These are phyloP conservation scores for Drosophila pseudoananassae DNA, from an alignment of 1,140 invertebrate species.

Conservation along the genomic window DNA sequence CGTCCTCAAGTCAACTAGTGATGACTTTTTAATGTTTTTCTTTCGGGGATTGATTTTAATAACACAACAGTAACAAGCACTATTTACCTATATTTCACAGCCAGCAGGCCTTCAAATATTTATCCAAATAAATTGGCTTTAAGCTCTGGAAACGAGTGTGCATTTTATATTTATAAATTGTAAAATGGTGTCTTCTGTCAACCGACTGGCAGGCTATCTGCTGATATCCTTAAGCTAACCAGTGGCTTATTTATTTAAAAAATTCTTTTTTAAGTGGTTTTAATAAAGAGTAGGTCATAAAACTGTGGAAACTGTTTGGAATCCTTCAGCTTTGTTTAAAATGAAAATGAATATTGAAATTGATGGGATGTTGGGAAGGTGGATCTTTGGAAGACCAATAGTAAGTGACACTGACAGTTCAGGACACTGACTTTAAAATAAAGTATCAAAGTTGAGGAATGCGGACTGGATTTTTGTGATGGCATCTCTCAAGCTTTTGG, in stretches of 20 bases:
- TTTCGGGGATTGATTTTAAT: not conserved
- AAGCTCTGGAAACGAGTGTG: not conserved
- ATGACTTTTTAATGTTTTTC: constrained; percentile 1
- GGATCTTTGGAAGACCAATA: not conserved
- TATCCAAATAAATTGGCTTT: not conserved
- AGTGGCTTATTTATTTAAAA: not conserved
- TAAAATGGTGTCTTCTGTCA: not conserved
- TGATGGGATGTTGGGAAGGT: not conserved
- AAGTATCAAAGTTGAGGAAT: too few species aligned
- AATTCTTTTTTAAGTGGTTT: not conserved
- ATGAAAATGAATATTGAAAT: not conserved
- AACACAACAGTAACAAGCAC: not conserved
- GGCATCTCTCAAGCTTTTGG: not conserved
- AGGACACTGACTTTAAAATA: too few species aligned
- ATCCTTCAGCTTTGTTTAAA: not conserved
- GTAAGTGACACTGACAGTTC: too few species aligned
- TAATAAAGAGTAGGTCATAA: not conserved
- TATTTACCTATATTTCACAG: not conserved
- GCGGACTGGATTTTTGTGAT: not conserved
- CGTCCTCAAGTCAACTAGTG: not conserved
- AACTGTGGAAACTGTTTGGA: not conserved
- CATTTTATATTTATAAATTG: not conserved
- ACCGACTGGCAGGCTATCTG: not conserved
- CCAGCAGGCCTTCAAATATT: not conserved
- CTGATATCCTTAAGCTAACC: not conserved